Percentiles rank a stretch among this genome's conserved stretches.
These are phyloP conservation scores for Mesocricetus auratus DNA, from an alignment of 2,113 vertebrate species.

Conservation along the genomic window DNA sequence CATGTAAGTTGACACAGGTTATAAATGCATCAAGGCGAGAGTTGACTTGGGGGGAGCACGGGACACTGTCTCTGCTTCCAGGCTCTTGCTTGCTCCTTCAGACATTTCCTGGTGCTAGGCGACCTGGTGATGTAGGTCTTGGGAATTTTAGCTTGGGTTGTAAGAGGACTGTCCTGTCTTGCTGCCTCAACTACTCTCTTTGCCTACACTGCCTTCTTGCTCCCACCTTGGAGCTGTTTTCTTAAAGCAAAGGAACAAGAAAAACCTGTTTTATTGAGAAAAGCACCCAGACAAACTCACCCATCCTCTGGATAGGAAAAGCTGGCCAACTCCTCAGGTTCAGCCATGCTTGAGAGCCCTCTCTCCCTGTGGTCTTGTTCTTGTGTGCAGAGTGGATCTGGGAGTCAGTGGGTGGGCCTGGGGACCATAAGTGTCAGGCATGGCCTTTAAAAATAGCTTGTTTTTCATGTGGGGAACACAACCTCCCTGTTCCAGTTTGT, in stretches of 20 bases:
- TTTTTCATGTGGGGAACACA: slow-evolving; percentile 66
- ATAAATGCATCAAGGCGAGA: background rate
- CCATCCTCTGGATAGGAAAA: background rate
- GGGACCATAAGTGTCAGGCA: slow-evolving; percentile 1
- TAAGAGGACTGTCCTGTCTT: background rate
- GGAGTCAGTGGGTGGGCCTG: background rate
- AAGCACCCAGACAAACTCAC: background rate
- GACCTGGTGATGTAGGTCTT: background rate
- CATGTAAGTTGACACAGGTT: background rate
- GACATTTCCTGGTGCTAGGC: background rate
- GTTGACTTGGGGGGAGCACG: background rate
- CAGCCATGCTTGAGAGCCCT: background rate
- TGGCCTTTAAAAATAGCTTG: slow-evolving; percentile 75
- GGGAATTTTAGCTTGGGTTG: background rate
- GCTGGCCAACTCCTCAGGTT: background rate
- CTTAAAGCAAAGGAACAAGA: background rate
- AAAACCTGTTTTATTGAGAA: slow-evolving; percentile 64
- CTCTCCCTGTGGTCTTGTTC: background rate
- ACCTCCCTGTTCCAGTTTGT: slow-evolving; percentile 57
- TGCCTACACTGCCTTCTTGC: background rate
- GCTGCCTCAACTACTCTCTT: background rate
- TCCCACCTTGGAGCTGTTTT: background rate
- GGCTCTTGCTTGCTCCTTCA: background rate
- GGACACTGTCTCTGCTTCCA: fast-evolving
- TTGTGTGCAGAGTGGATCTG: background rate